Base-by-base conservation (phyloP, 2,113 vertebrate genomes). In the Pluvianellus socialis region DNA sequence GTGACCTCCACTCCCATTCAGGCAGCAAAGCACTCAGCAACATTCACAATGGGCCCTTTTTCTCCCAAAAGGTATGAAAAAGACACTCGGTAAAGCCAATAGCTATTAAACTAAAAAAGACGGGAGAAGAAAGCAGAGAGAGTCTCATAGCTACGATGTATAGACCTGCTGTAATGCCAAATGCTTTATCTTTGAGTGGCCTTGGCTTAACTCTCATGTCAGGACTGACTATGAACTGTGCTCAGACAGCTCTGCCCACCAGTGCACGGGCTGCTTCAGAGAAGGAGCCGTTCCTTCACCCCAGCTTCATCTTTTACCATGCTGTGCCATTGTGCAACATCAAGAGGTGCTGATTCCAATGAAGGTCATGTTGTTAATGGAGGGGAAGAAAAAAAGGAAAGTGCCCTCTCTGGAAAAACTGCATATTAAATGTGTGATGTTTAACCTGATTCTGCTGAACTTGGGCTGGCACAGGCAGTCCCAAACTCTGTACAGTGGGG, bases 291-390 rank as follows among this genome's bases (percentile, higher is more conserved):
- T 84, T 96, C 79, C 58, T 90, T 94, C 92, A 92, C 63, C 63
- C 33, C 22, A 23, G 88, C 82, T 94, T 95, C 79, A 72, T 93
- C 63, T 86, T 87, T 87, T 73, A 50, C 92, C 76, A 35, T n/a
- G 82, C 91, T 95, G 92, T 90, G 87, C 94, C 76, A 85, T 82
- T 97, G 91, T 95, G 27, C 62, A 92, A 85, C 90, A 88, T 97
- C 84, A 90, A 72, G 79, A 92, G 66, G n/a, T 76, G 65, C 66
- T 28, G 6, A 52, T 85, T 91, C 85, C 53, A 70, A 45, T 85
- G 96, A 90, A 95, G 70, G 66, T 85, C 58, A 49, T 28, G 44
- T 87, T 86, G 52, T 40, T 92, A 92, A 72, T 44, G 67, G 59
- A 13, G 28, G 53, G 10, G 12, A 14, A 16, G 38, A 20, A 19